Percentiles rank a stretch among this genome's conserved stretches.
These are phyloP conservation scores for Sanderia malayensis DNA, from an alignment of 30 jellyfish, hydroid and myxozoan species.

Conservation along the genomic window DNA sequence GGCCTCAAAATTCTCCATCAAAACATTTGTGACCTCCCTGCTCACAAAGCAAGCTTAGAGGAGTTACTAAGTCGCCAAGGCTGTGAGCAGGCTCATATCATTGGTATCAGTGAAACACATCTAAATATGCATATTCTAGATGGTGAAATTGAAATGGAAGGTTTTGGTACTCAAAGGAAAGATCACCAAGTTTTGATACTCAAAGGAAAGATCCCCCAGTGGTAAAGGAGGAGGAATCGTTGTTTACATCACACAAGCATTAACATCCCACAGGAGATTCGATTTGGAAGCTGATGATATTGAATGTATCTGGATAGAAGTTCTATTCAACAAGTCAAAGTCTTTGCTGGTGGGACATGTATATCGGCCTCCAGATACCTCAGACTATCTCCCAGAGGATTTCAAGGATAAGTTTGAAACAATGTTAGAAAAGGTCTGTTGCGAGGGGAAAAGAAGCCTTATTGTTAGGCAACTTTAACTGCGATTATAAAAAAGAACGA, in stretches of 20 bases:
- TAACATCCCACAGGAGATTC: constrained; percentile 36
- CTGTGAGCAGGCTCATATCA: constrained; percentile 20
- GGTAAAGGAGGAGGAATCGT: constrained; percentile 48
- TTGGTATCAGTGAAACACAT: constrained; percentile 48
- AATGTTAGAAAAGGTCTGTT: constrained; percentile 38
- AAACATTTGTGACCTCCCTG: constrained; percentile 42
- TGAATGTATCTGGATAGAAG: too few species aligned
- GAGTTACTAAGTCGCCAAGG: constrained; percentile 50
- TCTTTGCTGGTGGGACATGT: constrained; percentile 40
- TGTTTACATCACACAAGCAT: constrained; percentile 35
- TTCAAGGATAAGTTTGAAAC: constrained; percentile 34
- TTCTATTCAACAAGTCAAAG: constrained; percentile 46
- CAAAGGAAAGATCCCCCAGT: too few species aligned
- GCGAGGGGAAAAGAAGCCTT: constrained; percentile 40
- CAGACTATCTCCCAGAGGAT: constrained; percentile 54
- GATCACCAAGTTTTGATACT: too few species aligned
- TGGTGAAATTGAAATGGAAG: constrained; percentile 45
- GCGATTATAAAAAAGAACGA: constrained; percentile 36
- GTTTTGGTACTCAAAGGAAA: constrained; percentile 40
- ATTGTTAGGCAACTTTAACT: constrained; percentile 39
- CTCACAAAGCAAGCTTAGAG: constrained; percentile 51
- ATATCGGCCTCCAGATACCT: constrained; percentile 44
- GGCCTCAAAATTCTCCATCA: constrained; percentile 44
- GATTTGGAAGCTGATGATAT: constrained; percentile 37
- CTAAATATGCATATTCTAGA: constrained; percentile 26